These are phyloP conservation scores for Drosophila virilis DNA, from an alignment of 1,140 invertebrate genomes.

Conservation along the genomic window DNA sequence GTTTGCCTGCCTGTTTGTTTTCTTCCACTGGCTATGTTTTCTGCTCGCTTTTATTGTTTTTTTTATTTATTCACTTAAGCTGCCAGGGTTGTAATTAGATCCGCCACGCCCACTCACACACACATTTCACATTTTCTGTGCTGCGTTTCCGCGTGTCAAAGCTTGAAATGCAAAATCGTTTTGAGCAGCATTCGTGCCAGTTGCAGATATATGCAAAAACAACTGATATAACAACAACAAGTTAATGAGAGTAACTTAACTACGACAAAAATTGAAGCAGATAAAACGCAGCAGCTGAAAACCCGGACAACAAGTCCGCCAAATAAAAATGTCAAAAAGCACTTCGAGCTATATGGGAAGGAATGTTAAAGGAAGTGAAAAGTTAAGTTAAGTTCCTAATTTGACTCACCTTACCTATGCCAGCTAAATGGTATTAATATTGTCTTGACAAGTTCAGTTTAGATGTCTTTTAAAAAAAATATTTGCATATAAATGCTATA, in stretches of 20 bases:
- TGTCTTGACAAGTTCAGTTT: too few relatives aligned
- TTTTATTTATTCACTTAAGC: constrained; percentile 67
- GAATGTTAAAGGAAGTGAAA: too few relatives aligned
- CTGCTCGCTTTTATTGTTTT: constrained; percentile 39
- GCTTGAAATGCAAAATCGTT: constrained; percentile 48
- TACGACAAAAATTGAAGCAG: neutral
- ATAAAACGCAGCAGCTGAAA: neutral
- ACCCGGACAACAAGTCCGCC: neutral
- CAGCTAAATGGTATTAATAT: too few relatives aligned
- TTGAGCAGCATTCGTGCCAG: constrained; percentile 50
- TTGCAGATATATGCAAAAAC: constrained; percentile 32
- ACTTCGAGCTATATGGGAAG: too few relatives aligned
- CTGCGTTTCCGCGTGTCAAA: neutral
- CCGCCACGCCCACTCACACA: constrained; percentile 41
- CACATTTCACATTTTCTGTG: neutral
- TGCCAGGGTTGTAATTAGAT: constrained; percentile 62
- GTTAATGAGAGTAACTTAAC: neutral
- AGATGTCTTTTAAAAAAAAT: too few relatives aligned
- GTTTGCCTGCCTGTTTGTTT: constrained; percentile 43
- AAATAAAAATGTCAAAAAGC: neutral
- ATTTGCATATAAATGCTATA: too few relatives aligned
- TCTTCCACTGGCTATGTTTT: neutral
- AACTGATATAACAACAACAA: neutral
- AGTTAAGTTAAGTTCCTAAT: too few relatives aligned
- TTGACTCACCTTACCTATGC: too few relatives aligned